phyloP scores from a whole-genome alignment of 1,140 invertebrate species.

The Sarcophaga bullata region DNA sequence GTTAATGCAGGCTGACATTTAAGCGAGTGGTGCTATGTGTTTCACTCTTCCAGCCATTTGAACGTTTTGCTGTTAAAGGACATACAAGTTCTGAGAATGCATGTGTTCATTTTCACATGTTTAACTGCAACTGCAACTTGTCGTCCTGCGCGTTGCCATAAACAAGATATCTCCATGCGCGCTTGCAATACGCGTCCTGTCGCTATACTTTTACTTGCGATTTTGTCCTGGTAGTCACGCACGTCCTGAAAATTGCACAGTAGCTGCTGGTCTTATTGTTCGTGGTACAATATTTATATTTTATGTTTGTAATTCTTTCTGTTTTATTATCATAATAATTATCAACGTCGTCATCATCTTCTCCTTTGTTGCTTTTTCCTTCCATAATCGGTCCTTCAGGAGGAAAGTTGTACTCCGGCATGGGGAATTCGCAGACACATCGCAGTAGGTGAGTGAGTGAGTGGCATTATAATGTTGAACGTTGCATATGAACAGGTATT shows the following conservation, averaged over 20 bases:
- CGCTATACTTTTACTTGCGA: neutral
- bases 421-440: too few relatives aligned
- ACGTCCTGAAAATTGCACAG: conserved; percentile 16
- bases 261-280: neutral
- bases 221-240: conserved; percentile 9
- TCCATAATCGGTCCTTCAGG: too few relatives aligned
- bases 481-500: neutral
- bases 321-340: neutral
- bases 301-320: neutral
- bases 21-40: neutral
- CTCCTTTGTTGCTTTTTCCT: neutral
- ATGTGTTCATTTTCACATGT: conserved; percentile 21
- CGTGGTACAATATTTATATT: neutral
- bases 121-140: neutral
- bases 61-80: neutral
- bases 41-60: neutral
- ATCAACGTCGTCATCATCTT: neutral
- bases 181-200: neutral
- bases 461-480: too few relatives aligned
- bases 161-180: neutral
- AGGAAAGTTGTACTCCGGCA: too few relatives aligned
- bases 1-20: neutral
- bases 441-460: too few relatives aligned
- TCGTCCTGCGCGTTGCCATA: neutral
- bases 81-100: neutral